A percentile compares a stretch with the other conserved stretches of the same genome.
Conservation (phyloP, 2,113 vertebrate genomes). For the Carollia perspicillata region DNA sequence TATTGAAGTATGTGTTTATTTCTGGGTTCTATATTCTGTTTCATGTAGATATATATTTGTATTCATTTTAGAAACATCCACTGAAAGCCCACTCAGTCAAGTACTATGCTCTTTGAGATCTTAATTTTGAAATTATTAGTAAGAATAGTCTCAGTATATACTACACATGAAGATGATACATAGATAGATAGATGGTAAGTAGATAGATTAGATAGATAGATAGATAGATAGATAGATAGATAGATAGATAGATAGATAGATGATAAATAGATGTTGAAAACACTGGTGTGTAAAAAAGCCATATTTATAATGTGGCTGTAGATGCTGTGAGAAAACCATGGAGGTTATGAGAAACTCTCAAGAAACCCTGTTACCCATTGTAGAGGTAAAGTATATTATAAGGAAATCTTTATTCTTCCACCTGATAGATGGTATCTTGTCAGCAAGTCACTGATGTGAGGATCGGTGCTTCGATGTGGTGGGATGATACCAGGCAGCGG, state of each 20-base stretch:
- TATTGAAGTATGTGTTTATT: not conserved
- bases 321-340: no score
- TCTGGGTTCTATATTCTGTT: not conserved
- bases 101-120: not conserved
- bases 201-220: no score
- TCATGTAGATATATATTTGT: not conserved
- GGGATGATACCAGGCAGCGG: not conserved
- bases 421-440: not conserved
- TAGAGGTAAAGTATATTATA: no score
- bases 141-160: not conserved
- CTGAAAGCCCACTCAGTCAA: not conserved
- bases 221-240: no score
- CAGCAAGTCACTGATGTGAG: not conserved
- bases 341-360: no score
- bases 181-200: not conserved
- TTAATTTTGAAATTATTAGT: conserved; percentile 2
- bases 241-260: no score
- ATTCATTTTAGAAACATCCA: conserved; percentile 25
- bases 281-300: not conserved
- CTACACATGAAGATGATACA: not conserved
- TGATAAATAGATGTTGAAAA: not conserved
- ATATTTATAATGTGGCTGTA: not conserved
- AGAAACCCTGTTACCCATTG: no score
- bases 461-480: not conserved
- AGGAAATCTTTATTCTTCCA: no score